Percentiles rank a stretch among this genome's conserved stretches.
Evolutionary conservation across 2,888 invertebrate genomes (phyloP).

Genomic region (Pristionchus entomophagus): DNA sequence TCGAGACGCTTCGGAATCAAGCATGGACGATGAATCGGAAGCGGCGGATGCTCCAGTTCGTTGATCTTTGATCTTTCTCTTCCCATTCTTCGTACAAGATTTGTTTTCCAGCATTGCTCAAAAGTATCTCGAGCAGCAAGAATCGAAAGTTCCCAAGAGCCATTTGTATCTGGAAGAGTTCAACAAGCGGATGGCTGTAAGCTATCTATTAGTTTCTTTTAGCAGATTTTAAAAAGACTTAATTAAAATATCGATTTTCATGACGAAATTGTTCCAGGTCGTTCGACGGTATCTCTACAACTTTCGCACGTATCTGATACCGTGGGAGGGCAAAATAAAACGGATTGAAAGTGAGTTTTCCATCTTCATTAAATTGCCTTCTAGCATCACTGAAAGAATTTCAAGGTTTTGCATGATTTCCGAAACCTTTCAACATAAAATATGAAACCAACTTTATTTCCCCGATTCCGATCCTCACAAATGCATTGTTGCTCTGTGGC

Average conservation of each 20-base stretch:
- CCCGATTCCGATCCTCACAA: neutral
- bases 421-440: too few species aligned
- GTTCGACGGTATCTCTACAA: conserved; percentile 87
- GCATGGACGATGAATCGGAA: conserved; percentile 77
- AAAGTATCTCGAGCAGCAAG: conserved; percentile 76
- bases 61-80: conserved; percentile 21
- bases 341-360: conserved; percentile 87
- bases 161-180: conserved; percentile 77
- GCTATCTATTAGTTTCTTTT: neutral
- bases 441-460: too few species aligned
- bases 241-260: neutral
- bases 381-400: neutral
- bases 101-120: conserved; percentile 75
- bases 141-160: conserved; percentile 76
- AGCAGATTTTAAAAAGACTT: neutral
- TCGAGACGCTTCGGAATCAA: conserved; percentile 76
- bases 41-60: conserved; percentile 73
- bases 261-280: conserved; percentile 72
- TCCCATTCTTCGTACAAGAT: neutral
- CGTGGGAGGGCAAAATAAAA: conserved; percentile 96
- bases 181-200: conserved; percentile 61
- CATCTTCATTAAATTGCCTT: neutral
- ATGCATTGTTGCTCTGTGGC: neutral
- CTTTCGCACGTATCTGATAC: conserved; percentile 88
- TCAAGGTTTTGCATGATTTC: neutral